Conservation (phyloP, 2,113 vertebrate species). For the Poicephalus meyeri region DNA sequence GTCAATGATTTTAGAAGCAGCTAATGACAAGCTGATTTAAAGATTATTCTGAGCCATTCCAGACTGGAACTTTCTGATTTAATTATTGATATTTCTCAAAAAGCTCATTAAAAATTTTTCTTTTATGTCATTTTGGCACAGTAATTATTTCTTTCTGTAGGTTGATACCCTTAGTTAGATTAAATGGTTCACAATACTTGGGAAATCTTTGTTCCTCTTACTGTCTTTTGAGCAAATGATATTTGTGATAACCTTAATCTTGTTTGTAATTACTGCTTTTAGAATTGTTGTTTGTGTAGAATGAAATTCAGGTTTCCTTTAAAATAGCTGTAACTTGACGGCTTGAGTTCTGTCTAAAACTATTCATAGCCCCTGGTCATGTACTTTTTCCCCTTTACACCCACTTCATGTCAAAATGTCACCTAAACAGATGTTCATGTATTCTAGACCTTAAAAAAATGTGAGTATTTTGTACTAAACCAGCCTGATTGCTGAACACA, state of each 20-base stretch:
- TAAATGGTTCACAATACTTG: background rate
- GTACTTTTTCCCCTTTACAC: background rate
- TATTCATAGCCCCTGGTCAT: background rate
- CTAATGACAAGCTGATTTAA: background rate
- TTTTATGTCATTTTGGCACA: background rate
- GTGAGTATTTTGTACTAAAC: background rate
- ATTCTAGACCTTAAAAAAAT: background rate
- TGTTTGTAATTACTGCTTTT: background rate
- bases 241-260: background rate
- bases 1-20: background rate
- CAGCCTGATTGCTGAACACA: background rate
- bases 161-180: background rate
- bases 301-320: background rate
- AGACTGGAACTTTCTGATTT: background rate
- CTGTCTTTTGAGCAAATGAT: background rate
- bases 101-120: background rate
- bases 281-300: background rate
- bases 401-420: background rate
- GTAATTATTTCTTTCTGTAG: background rate
- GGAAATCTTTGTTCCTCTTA: background rate
- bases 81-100: background rate
- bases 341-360: background rate
- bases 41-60: background rate
- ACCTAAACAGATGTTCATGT: background rate
- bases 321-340: background rate